These are phyloP conservation scores for Patella ulyssiponensis DNA, from an alignment of 2,888 invertebrate species.

Conservation along the genomic window DNA sequence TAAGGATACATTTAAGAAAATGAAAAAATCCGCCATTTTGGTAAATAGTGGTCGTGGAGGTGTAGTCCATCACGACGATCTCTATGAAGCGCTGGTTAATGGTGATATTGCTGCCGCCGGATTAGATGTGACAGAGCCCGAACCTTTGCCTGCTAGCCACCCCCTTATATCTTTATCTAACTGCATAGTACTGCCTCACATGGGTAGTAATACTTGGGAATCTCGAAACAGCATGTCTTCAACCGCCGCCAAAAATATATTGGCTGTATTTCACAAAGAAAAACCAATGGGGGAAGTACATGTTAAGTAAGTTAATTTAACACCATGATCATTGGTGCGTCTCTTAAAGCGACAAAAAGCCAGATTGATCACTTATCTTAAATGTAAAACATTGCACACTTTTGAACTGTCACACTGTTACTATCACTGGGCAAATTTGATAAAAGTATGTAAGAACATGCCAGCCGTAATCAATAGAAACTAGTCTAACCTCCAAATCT, in stretches of 20 bases:
- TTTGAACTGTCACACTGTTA: background rate
- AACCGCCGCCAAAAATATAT: slow-evolving; percentile 84
- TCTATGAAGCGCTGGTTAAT: slow-evolving; percentile 82
- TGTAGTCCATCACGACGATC: slow-evolving; percentile 81
- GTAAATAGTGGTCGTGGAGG: slow-evolving; percentile 85
- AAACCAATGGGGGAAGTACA: slow-evolving; percentile 64
- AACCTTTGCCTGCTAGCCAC: slow-evolving; percentile 86
- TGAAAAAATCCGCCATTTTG: slow-evolving; percentile 89
- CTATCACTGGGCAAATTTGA: background rate
- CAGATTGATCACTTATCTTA: background rate
- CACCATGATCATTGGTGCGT: slow-evolving; percentile 27
- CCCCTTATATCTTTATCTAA: slow-evolving; percentile 84
- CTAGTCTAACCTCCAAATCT: too few species aligned
- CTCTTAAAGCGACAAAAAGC: background rate
- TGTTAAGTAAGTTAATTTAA: slow-evolving; percentile 3
- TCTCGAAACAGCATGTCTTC: slow-evolving; percentile 85
- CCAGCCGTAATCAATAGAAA: too few species aligned
- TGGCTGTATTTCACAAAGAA: slow-evolving; percentile 81
- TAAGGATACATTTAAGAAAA: slow-evolving; percentile 82
- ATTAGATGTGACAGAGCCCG: slow-evolving; percentile 91
- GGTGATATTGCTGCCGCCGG: slow-evolving; percentile 86
- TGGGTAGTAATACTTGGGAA: slow-evolving; percentile 86
- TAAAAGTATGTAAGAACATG: too few species aligned
- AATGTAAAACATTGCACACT: background rate
- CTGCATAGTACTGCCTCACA: slow-evolving; percentile 88